phyloP scores from a whole-genome alignment of 2,113 vertebrate species.

The Tetrax tetrax region DNA sequence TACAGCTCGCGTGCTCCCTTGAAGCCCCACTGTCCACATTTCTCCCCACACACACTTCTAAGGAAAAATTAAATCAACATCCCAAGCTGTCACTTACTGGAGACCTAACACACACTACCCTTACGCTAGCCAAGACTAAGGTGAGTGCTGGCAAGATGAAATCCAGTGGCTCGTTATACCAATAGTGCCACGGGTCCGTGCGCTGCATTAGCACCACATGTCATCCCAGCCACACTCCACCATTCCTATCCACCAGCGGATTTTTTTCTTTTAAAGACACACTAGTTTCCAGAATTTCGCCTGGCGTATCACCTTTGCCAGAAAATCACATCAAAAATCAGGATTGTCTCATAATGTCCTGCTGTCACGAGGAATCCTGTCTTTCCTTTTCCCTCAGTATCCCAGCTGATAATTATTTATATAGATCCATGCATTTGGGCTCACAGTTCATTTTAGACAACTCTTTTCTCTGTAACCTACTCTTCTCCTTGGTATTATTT shows the following conservation, averaged over 20 bases:
- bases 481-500: background rate
- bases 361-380: background rate
- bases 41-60: background rate
- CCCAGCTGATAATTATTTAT: background rate
- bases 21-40: background rate
- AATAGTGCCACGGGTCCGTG: slow-evolving; percentile 34
- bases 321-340: background rate
- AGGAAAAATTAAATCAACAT: background rate
- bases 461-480: background rate
- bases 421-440: background rate
- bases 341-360: background rate
- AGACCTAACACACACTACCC: slow-evolving; percentile 2
- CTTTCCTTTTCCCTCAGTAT: background rate
- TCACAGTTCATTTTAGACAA: background rate
- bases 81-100: background rate
- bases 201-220: slow-evolving; percentile 69
- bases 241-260: slow-evolving; percentile 47
- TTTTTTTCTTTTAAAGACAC: slow-evolving; percentile 31
- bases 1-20: background rate
- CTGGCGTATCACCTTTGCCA: background rate
- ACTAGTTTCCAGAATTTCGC: background rate
- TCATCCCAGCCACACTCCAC: slow-evolving; percentile 30
- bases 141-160: slow-evolving; percentile 45
- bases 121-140: slow-evolving; percentile 5
- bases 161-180: slow-evolving; percentile 53